Conservation (phyloP, 2,113 vertebrate species). For the Melanerpes formicivorus region DNA sequence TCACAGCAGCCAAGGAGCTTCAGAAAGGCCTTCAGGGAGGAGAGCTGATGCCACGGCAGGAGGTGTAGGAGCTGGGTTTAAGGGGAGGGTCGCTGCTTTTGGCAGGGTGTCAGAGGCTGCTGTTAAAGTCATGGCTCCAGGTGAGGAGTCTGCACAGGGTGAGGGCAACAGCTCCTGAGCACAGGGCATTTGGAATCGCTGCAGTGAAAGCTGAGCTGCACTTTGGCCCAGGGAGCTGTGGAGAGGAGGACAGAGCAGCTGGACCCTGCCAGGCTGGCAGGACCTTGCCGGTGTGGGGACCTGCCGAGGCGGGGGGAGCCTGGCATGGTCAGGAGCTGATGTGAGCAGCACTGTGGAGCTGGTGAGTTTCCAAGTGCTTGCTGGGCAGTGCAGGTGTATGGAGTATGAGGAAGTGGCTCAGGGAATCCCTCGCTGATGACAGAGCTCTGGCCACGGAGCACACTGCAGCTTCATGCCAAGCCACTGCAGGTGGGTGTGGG, state of each 20-base stretch:
- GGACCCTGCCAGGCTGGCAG: not conserved
- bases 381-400: not conserved
- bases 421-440: not conserved
- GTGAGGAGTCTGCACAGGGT: accelerated
- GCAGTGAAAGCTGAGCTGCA: not conserved
- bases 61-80: not conserved
- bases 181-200: not conserved
- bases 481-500: not conserved
- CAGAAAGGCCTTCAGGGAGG: not conserved
- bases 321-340: not conserved
- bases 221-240: not conserved
- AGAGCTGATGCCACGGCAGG: not conserved
- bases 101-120: not conserved
- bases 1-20: not conserved
- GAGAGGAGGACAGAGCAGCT: not conserved
- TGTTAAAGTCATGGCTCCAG: not conserved
- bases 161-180: not conserved
- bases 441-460: not conserved
- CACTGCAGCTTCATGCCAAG: not conserved
- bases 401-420: not conserved
- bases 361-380: not conserved
- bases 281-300: not conserved
- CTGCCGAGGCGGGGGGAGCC: not conserved
- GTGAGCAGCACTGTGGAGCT: not conserved
- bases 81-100: not conserved